These are phyloP conservation scores for Apamea anceps DNA, from an alignment of 2,888 invertebrate genomes.

Conservation along the genomic window DNA sequence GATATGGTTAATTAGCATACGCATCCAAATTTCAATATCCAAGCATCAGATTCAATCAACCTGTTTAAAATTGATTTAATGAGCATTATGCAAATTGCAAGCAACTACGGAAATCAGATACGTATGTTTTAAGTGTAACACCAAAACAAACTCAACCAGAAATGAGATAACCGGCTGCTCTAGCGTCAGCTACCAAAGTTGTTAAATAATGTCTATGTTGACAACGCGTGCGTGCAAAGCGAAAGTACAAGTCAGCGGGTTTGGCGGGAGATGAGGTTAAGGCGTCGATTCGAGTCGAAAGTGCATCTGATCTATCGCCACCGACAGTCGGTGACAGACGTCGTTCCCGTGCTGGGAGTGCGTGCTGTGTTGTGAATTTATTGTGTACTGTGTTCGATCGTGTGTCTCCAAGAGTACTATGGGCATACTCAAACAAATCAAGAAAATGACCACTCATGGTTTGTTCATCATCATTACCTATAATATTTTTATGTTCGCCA, in stretches of 20 bases:
- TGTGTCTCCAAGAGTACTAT: slow-evolving; percentile 66
- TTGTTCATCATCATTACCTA: slow-evolving; percentile 67
- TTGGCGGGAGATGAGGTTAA: slow-evolving; percentile 68
- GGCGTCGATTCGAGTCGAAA: slow-evolving; percentile 70
- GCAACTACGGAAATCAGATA: background rate
- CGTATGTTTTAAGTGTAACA: background rate
- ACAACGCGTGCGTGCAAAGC: slow-evolving; percentile 63
- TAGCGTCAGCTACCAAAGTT: slow-evolving; percentile 53
- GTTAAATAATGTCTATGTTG: slow-evolving; percentile 80
- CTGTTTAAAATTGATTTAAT: background rate
- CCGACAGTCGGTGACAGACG: slow-evolving; percentile 77
- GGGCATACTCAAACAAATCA: slow-evolving; percentile 88
- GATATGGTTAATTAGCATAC: background rate
- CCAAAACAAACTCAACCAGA: slow-evolving; percentile 33
- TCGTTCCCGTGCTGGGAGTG: slow-evolving; percentile 69
- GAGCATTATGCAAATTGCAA: background rate
- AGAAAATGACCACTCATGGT: slow-evolving; percentile 85
- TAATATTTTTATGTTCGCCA: background rate
- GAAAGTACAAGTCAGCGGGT: slow-evolving; percentile 65
- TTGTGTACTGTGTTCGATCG: slow-evolving; percentile 61
- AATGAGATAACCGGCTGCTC: slow-evolving; percentile 41
- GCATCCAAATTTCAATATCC: background rate
- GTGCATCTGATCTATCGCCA: slow-evolving; percentile 79
- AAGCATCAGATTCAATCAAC: background rate
- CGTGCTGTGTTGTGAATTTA: slow-evolving; percentile 59